These are phyloP conservation scores for Campoplex capitator DNA, from an alignment of 2,888 invertebrate genomes.

Conservation along the genomic window DNA sequence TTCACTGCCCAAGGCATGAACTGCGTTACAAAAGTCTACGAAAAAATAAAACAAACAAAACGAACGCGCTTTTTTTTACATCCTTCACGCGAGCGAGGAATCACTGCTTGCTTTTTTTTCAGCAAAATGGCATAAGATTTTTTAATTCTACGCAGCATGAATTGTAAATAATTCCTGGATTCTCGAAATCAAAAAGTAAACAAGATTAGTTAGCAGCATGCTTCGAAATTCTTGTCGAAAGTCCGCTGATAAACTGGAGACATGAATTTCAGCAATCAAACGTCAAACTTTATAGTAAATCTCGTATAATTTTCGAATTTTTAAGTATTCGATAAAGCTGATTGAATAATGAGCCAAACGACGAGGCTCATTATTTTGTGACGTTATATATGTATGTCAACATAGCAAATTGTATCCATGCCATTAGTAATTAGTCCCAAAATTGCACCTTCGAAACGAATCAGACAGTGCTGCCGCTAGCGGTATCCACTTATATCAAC, in stretches of 20 bases:
- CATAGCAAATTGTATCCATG: background rate
- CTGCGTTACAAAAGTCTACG: background rate
- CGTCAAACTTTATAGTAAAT: background rate
- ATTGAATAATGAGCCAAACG: no score
- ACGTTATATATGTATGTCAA: background rate
- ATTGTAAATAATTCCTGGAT: background rate
- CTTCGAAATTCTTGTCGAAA: background rate
- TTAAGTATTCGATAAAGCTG: no score
- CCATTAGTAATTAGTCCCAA: no score
- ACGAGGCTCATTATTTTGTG: background rate
- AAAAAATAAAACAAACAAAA: conserved; percentile 2
- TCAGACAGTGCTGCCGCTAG: background rate
- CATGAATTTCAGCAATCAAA: background rate
- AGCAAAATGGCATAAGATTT: background rate
- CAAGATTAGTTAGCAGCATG: background rate
- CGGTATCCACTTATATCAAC: background rate
- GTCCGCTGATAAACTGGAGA: background rate
- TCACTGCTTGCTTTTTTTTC: background rate
- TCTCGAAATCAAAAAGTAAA: background rate
- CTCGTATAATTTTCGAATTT: background rate
- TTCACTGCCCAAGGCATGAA: background rate
- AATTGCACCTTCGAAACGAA: background rate
- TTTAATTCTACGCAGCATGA: background rate
- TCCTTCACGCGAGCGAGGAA: background rate
- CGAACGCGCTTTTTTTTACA: background rate